Evolutionary conservation across 53 echinoderm and acorn worm species (phyloP), one percentile per base, ranked within the genome.

Genomic region (Henricia sp.): DNA sequence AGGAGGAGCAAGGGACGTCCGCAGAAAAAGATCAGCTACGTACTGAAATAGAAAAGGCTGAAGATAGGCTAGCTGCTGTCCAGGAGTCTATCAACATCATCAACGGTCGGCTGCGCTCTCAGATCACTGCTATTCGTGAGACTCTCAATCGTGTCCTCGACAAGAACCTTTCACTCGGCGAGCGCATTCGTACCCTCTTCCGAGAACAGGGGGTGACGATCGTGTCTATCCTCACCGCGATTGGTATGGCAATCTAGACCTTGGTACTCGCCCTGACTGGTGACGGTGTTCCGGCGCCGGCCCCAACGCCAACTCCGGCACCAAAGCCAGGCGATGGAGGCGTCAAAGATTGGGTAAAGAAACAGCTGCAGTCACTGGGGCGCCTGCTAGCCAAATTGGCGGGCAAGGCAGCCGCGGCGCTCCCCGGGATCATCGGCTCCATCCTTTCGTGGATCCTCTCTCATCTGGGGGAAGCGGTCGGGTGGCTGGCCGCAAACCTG

Each of bases 191-290:
- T 29, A 84, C 71, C 34, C 58, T 68, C 5, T 84, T 53, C 38
- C 52, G 39, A 42, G 59, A 71, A 36, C 84, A 84, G 46, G 84
- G 84, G 4, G 40, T 84, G 33, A 84, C 84, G 37, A 68, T 83
- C 12, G 70, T 29, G 36, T 50, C 51, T 26, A 71, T 71, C n/a
- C 12, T 71, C 27, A 71, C 71, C 32, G 71, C 71, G 2, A 32
- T 54, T 4, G 73, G 53, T 6, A 30, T 52, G 29, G 37, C 34
- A 17, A 73, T 52, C 51, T 33, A 34, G 52, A 72, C 72, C 0
- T 52, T 72, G 33, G 72, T 72, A 16, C 72, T 72, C 10, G 72
- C 72, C 34, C 13, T 72, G 72, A 52, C 72, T 72, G 72, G 72
- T 2, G 72, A 52, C 3, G 51, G 26, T 2, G 24, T 35, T 14